phyloP scores from a whole-genome alignment of 2,797 vertebrate genomes.

The Crenuchus spilurus region DNA sequence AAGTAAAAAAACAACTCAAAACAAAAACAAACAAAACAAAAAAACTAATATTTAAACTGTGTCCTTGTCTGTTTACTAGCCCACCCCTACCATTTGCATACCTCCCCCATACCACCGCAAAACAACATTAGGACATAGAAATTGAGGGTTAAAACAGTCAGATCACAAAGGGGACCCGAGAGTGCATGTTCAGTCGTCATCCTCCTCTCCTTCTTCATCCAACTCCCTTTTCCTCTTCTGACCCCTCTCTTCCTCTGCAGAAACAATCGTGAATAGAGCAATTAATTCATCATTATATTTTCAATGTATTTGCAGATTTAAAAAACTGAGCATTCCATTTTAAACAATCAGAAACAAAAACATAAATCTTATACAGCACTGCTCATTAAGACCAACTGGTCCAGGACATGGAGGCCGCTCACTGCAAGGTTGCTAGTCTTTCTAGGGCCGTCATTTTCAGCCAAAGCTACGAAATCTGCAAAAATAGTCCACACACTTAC shows the following conservation, averaged over 20 bases:
- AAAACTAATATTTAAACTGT: constrained; percentile 83
- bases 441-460: no score
- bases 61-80: constrained; percentile 67
- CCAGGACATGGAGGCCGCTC: no score
- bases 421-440: no score
- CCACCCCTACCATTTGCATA: constrained; percentile 74
- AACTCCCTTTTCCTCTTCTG: constrained; percentile 97
- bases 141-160: constrained; percentile 91
- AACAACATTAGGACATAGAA: constrained; percentile 78
- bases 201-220: constrained; percentile 96
- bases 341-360: no score
- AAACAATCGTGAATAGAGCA: constrained; percentile 12
- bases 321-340: no score
- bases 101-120: constrained; percentile 83
- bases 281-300: background rate
- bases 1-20: constrained; percentile 70
- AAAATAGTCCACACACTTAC: constrained; percentile 65
- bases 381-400: no score
- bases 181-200: constrained; percentile 71
- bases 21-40: constrained; percentile 71
- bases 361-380: no score
- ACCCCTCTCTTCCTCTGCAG: constrained; percentile 84
- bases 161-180: constrained; percentile 86
- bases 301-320: no score
- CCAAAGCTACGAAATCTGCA: no score